These are phyloP conservation scores for Coleophora deauratella DNA, from an alignment of 2,888 invertebrate species.

Conservation along the genomic window DNA sequence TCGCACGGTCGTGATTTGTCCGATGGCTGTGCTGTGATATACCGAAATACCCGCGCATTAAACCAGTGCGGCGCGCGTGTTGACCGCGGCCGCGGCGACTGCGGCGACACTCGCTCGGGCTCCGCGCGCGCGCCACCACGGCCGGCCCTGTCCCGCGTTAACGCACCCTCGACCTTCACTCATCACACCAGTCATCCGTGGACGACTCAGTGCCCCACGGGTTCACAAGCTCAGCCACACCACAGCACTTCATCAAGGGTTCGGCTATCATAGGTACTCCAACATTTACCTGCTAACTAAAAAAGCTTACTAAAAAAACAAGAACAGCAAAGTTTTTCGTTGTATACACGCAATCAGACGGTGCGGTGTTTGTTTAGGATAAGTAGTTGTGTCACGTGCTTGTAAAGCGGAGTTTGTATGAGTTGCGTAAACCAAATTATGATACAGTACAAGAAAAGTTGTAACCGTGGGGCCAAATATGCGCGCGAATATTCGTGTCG, in stretches of 20 bases:
- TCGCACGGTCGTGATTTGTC: slow-evolving; percentile 72
- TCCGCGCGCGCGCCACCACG: slow-evolving; percentile 33
- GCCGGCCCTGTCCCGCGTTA: slow-evolving; percentile 4
- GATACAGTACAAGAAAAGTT: too few species aligned
- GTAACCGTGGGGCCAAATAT: too few species aligned
- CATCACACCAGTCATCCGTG: slow-evolving; percentile 3
- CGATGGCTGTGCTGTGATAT: slow-evolving; percentile 67
- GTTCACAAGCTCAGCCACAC: neutral
- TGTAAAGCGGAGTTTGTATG: too few species aligned
- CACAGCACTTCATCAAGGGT: too few species aligned
- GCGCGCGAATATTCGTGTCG: too few species aligned
- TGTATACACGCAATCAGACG: too few species aligned
- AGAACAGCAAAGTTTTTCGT: too few species aligned
- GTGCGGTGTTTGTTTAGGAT: too few species aligned
- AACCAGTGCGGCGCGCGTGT: slow-evolving; percentile 47
- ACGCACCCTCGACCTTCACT: too few species aligned
- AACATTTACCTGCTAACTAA: neutral
- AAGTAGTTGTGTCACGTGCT: too few species aligned
- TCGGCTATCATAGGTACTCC: neutral
- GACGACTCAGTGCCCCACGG: neutral
- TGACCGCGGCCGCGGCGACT: slow-evolving; percentile 39
- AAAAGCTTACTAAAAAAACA: neutral
- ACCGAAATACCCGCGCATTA: slow-evolving; percentile 69
- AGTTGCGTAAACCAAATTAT: too few species aligned
- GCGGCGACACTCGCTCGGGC: slow-evolving; percentile 28